Conservation (phyloP, 2,797 vertebrate species). For the Carcharodon carcharias region DNA sequence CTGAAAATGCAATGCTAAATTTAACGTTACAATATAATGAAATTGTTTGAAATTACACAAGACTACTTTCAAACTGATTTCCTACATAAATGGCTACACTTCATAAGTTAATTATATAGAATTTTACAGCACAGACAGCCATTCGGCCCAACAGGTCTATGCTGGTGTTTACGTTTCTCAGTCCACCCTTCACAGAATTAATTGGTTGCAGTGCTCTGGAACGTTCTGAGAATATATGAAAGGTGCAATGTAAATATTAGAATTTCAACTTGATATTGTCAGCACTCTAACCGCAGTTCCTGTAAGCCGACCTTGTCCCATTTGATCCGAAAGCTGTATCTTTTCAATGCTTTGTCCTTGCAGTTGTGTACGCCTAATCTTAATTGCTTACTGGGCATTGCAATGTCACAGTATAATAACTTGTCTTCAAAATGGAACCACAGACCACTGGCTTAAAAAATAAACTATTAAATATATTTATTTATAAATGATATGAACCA, state of each 20-base stretch:
- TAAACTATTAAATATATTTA: background rate
- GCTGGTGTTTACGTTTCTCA: background rate
- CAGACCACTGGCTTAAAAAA: background rate
- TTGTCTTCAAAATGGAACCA: background rate
- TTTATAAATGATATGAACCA: background rate
- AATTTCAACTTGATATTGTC: background rate
- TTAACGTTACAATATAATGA: background rate
- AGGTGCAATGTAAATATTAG: background rate
- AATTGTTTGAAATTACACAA: background rate
- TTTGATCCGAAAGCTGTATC: background rate
- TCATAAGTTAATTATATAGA: background rate
- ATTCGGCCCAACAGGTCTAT: background rate
- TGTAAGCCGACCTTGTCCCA: background rate
- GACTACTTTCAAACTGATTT: background rate
- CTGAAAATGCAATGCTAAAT: background rate
- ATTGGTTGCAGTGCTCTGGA: background rate
- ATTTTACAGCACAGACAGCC: background rate
- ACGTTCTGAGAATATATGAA: background rate
- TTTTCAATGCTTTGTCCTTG: background rate
- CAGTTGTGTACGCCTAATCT: background rate
- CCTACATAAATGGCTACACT: background rate
- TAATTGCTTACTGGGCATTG: background rate
- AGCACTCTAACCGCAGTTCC: background rate
- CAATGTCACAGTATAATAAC: background rate
- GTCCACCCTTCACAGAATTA: background rate